These are phyloP conservation scores for Neolamprologus brichardi DNA, from an alignment of 2,113 vertebrate genomes.

Conservation along the genomic window DNA sequence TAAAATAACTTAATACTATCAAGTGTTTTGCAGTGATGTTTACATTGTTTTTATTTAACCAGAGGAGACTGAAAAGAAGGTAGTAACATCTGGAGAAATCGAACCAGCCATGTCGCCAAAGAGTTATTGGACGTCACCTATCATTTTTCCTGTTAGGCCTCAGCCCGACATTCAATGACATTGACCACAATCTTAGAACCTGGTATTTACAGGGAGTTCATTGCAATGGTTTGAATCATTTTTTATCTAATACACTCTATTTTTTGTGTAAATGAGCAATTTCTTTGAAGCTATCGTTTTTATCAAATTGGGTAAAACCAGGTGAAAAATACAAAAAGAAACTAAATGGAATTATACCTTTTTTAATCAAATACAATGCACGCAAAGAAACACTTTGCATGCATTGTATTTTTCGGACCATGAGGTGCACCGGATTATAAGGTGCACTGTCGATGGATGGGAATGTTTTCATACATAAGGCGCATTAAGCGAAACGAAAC, in stretches of 20 bases:
- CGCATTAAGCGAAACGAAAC: background rate
- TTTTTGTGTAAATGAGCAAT: background rate
- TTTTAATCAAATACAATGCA: background rate
- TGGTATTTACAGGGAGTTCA: background rate
- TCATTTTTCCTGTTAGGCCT: background rate
- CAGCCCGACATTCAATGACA: background rate
- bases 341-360: background rate
- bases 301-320: background rate
- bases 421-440: background rate
- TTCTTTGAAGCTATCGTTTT: background rate
- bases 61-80: background rate
- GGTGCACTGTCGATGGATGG: background rate
- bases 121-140: background rate
- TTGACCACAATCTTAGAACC: background rate
- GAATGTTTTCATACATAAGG: background rate
- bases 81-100: background rate
- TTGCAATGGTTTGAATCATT: background rate
- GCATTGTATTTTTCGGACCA: background rate
- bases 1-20: conserved; percentile 47
- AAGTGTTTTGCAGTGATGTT: background rate
- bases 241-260: background rate
- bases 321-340: background rate
- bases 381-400: background rate
- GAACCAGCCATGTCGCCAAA: background rate
- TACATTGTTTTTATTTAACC: background rate